Conservation (phyloP, 2,797 vertebrate species). For the Pseudochromis fuscus region DNA sequence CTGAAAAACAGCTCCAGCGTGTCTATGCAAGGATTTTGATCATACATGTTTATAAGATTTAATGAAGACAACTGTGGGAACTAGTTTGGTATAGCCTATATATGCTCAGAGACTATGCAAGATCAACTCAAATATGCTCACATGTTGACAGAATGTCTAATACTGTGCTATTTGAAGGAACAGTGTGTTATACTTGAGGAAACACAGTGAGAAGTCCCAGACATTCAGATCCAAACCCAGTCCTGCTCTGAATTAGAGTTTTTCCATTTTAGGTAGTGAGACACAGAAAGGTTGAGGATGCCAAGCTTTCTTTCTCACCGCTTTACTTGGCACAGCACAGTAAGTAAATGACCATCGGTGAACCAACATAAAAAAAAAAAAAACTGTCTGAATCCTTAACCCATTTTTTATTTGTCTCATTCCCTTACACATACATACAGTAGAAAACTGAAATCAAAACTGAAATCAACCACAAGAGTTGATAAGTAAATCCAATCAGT, state of each 20-base stretch:
- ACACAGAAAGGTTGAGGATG: slow-evolving; percentile 17
- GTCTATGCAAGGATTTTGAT: neutral
- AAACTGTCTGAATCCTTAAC: neutral
- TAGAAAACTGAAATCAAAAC: neutral
- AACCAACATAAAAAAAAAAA: slow-evolving; percentile 3
- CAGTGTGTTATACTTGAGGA: neutral
- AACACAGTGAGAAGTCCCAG: slow-evolving; percentile 14
- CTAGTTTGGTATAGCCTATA: no score
- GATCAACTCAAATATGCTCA: neutral
- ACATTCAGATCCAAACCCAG: slow-evolving; percentile 2
- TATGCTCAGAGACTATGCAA: neutral
- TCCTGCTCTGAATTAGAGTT: slow-evolving; percentile 13
- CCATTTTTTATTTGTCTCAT: slow-evolving; percentile 17
- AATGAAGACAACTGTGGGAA: neutral
- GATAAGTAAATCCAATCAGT: no score
- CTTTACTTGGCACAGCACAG: slow-evolving; percentile 48
- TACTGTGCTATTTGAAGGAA: no score
- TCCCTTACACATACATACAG: neutral
- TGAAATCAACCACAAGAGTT: no score
- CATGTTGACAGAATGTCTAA: neutral
- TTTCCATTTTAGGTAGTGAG: slow-evolving; percentile 56
- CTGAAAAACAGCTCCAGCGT: neutral
- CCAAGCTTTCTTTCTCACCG: slow-evolving; percentile 26
- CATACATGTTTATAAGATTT: neutral
- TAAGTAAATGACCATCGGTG: slow-evolving; percentile 1